Evolutionary conservation across 2,888 invertebrate genomes (phyloP).

Genomic region (Platycnemis pennipes): DNA sequence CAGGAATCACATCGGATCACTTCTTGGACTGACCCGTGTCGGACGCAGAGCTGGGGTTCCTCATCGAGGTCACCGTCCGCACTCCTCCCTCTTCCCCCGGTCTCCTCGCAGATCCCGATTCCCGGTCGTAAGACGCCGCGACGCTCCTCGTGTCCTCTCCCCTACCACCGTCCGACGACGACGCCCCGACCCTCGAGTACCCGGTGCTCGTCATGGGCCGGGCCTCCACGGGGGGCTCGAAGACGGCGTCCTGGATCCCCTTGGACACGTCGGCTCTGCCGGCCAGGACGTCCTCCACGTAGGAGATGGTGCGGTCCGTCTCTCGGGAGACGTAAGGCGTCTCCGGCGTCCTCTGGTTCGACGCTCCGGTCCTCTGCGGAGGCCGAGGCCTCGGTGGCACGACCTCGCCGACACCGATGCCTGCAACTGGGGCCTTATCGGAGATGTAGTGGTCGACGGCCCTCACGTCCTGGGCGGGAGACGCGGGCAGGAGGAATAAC

Average conservation of each 20-base stretch:
- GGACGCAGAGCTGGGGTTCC: background rate
- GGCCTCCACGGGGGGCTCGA: background rate
- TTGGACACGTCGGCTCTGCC: background rate
- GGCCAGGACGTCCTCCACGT: conserved; percentile 30
- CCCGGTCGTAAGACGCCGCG: background rate
- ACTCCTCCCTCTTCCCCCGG: background rate
- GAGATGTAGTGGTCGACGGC: background rate
- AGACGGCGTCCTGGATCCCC: background rate
- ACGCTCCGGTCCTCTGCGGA: background rate
- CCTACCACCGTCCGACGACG: background rate
- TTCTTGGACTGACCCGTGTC: background rate
- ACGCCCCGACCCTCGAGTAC: background rate
- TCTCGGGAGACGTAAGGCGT: background rate
- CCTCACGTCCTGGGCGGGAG: background rate
- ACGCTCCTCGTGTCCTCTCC: background rate
- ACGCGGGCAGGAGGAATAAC: background rate
- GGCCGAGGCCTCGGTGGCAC: background rate
- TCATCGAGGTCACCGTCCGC: background rate
- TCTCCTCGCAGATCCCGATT: background rate
- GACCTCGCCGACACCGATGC: background rate
- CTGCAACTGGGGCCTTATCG: background rate
- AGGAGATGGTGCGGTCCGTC: background rate
- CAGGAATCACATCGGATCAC: too few relatives aligned
- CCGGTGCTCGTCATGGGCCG: background rate
- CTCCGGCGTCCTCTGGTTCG: background rate